Conservation (phyloP, 2,888 invertebrate species). For the Dorcus parallelipipedus region DNA sequence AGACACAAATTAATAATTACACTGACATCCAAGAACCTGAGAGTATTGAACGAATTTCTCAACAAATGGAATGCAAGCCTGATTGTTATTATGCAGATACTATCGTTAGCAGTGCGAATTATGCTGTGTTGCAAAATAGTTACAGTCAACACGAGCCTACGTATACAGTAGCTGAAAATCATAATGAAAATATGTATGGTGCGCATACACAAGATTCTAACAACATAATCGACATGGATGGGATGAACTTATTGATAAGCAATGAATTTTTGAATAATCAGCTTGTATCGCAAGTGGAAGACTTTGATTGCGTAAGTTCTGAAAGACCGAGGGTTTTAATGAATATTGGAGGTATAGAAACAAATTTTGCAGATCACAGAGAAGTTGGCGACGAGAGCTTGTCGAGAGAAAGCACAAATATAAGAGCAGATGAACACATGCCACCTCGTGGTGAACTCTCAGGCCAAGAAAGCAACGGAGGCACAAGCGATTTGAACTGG, state of each 20-base stretch:
- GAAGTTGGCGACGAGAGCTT: constrained; percentile 36
- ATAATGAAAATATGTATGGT: constrained; percentile 7
- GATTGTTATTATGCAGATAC: constrained; percentile 11
- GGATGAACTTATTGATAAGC: constrained; percentile 43
- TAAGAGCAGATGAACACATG: constrained; percentile 83
- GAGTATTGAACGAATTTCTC: constrained; percentile 2
- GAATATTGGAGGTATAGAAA: constrained; percentile 40
- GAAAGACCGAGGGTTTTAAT: constrained; percentile 40
- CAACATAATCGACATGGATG: constrained; percentile 54
- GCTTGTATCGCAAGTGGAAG: constrained; percentile 41
- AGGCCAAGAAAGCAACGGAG: constrained; percentile 80
- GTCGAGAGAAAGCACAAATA: constrained; percentile 60
- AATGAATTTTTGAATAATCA: constrained; percentile 41
- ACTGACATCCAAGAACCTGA: constrained; percentile 8
- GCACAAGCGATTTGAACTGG: constrained; percentile 74
- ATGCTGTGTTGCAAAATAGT: constrained; percentile 17
- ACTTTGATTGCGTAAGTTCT: constrained; percentile 36
- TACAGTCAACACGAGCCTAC: constrained; percentile 10
- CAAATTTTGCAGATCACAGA: constrained; percentile 4
- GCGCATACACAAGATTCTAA: constrained; percentile 32
- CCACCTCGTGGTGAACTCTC: constrained; percentile 83
- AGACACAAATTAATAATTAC: constrained; percentile 33
- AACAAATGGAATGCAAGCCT: constrained; percentile 5
- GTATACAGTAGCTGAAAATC: constrained; percentile 7
- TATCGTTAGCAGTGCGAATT: constrained; percentile 10